A percentile compares a stretch with the other conserved stretches of the same genome.
Evolutionary conservation across 2,888 invertebrate genomes (phyloP).

Genomic region (Heteropelma amictum): DNA sequence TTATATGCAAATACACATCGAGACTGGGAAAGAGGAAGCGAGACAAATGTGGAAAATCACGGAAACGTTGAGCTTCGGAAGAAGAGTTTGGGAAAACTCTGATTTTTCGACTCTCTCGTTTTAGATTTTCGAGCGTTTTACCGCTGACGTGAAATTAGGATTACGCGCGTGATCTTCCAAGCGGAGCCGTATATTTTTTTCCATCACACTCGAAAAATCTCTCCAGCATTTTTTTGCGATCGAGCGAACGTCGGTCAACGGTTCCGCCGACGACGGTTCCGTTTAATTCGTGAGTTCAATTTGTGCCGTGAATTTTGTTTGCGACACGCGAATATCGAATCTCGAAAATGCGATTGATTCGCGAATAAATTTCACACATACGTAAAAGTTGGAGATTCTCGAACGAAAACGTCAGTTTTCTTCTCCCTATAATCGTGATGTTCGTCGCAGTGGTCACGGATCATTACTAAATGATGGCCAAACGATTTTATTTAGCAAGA

Average conservation of each 20-base stretch:
- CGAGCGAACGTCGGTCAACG: no score
- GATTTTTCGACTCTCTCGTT: slow-evolving; percentile 17
- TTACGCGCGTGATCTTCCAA: no score
- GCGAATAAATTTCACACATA: background rate
- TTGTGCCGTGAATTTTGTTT: no score
- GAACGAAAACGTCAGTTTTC: no score
- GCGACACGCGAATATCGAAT: no score
- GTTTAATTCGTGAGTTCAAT: no score
- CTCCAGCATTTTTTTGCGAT: no score
- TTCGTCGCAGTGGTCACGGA: slow-evolving; percentile 53
- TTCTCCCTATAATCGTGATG: background rate
- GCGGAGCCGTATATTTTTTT: no score
- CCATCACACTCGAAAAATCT: no score
- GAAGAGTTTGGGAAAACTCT: no score
- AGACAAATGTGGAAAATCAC: slow-evolving; percentile 60
- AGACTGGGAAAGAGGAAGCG: slow-evolving; percentile 62
- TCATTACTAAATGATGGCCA: slow-evolving; percentile 65
- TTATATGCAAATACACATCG: slow-evolving; percentile 75
- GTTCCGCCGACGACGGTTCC: no score
- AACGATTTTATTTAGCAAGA: slow-evolving; percentile 62
- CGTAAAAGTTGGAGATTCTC: background rate
- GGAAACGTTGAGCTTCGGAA: slow-evolving; percentile 49
- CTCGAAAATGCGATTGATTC: background rate
- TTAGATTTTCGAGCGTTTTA: background rate
- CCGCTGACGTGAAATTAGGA: no score